Evolutionary conservation across 2,797 vertebrate species (phyloP).

Genomic region (Poecilia picta): DNA sequence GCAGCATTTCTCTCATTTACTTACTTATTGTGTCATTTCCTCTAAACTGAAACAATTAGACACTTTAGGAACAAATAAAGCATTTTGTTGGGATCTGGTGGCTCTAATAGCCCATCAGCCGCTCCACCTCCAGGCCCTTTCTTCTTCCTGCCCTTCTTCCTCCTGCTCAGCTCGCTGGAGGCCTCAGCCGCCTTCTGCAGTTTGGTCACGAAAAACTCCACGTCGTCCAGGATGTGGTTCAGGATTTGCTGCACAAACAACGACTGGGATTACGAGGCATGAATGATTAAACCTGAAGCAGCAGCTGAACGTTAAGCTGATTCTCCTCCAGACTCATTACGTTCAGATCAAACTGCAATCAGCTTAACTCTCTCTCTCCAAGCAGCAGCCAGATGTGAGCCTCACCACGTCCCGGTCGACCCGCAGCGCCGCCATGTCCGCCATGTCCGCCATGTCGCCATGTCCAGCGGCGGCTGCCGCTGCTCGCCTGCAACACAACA

Average conservation of each 20-base stretch:
- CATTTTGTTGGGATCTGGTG: not conserved
- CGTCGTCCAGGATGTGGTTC: constrained; percentile 96
- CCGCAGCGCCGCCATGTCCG: constrained; percentile 83
- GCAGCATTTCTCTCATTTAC: not conserved
- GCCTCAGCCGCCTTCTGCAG: constrained; percentile 96
- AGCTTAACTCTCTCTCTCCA: constrained; percentile 27
- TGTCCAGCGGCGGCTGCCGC: too few relatives aligned
- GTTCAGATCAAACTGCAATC: constrained; percentile 28
- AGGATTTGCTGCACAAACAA: constrained; percentile 90
- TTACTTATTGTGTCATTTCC: not conserved
- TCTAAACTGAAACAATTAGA: not conserved
- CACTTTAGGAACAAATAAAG: not conserved
- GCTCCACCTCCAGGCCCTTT: constrained; percentile 94
- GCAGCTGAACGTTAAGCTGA: constrained; percentile 51
- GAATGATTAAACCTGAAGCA: constrained; percentile 49
- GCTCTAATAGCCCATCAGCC: too few relatives aligned
- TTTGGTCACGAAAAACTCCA: constrained; percentile 94
- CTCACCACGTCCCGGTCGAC: constrained; percentile 96
- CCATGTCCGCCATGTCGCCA: too few relatives aligned
- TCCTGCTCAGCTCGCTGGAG: constrained; percentile 88
- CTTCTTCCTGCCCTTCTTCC: constrained; percentile 93
- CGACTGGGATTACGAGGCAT: not conserved
- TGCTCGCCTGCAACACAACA: constrained; percentile 78
- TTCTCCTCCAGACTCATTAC: constrained; percentile 43
- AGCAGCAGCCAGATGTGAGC: constrained; percentile 21